phyloP scores from a whole-genome alignment of 1,140 invertebrate species.

The Drosophila malerkotliana region DNA sequence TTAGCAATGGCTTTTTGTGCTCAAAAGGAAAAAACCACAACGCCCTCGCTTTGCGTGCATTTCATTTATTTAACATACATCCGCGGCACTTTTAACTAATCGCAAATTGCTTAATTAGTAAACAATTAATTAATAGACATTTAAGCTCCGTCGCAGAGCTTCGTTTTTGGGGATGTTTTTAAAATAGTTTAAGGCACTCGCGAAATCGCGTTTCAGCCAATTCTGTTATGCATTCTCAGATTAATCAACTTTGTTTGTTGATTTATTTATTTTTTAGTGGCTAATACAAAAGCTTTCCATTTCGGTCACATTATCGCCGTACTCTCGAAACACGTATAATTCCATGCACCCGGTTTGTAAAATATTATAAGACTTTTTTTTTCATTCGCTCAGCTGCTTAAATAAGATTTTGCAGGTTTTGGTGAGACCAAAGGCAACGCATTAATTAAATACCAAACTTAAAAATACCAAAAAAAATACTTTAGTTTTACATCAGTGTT shows the following conservation, averaged over 20 bases:
- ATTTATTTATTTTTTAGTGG: neutral
- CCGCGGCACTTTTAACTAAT: slow-evolving; percentile 9
- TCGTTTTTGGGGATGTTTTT: neutral
- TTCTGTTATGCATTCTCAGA: neutral
- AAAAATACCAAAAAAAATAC: neutral
- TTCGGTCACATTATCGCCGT: neutral
- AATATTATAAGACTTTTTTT: neutral
- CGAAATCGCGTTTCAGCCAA: neutral
- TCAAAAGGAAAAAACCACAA: slow-evolving; percentile 12
- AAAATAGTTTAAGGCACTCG: neutral
- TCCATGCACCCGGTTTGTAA: neutral
- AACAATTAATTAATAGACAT: slow-evolving; percentile 6
- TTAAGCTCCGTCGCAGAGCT: slow-evolving; percentile 16
- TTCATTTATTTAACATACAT: neutral
- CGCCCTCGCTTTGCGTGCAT: slow-evolving; percentile 3
- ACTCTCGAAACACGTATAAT: neutral
- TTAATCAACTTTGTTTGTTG: neutral
- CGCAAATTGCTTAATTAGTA: slow-evolving; percentile 11
- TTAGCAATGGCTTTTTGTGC: slow-evolving; percentile 34
- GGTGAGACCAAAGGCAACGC: neutral
- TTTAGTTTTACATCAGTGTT: neutral
- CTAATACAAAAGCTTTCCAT: neutral
- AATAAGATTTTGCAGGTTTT: neutral
- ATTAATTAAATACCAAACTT: neutral
- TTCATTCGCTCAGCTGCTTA: neutral